These are phyloP conservation scores for Temnothorax curvispinosus DNA, from an alignment of 1,140 invertebrate genomes.

Conservation along the genomic window DNA sequence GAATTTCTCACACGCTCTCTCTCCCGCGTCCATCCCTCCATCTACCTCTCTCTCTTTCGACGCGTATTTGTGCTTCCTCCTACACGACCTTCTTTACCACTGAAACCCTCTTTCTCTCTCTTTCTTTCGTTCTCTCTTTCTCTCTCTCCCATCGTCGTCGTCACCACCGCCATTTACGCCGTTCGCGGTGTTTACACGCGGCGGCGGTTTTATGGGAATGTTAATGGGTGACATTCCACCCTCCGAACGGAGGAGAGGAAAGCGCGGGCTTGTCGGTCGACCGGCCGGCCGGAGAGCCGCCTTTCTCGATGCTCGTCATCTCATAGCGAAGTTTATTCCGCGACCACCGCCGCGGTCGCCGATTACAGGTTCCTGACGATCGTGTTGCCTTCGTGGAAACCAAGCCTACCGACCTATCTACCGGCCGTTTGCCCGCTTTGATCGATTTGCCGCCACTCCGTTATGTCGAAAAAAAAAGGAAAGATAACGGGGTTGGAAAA, in stretches of 20 bases:
- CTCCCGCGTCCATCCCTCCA: conserved; percentile 28
- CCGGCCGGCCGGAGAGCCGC: conserved; percentile 23
- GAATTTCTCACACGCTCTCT: conserved; percentile 80
- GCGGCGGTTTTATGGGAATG: conserved; percentile 81
- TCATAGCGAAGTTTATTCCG: conserved; percentile 76
- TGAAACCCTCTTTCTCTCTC: neutral
- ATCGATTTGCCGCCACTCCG: conserved; percentile 38
- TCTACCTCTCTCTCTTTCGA: neutral
- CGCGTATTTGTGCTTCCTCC: conserved; percentile 30
- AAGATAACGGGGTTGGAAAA: neutral
- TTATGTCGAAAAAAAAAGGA: conserved; percentile 1
- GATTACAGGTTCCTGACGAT: conserved; percentile 56
- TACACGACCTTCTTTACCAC: conserved; percentile 17
- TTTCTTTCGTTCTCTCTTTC: conserved; percentile 4
- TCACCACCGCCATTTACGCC: conserved; percentile 64
- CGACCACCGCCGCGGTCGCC: conserved; percentile 54
- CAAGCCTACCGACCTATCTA: conserved; percentile 16
- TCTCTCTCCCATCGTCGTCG: conserved; percentile 16
- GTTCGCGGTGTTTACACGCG: conserved; percentile 77
- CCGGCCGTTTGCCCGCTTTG: conserved; percentile 15
- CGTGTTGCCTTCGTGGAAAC: conserved; percentile 46
- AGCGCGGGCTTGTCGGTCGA: conserved; percentile 12
- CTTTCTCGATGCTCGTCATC: conserved; percentile 69
- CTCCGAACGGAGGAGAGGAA: conserved; percentile 49
- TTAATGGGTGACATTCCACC: conserved; percentile 82